Evolutionary conservation across 2,113 vertebrate genomes (phyloP).

Genomic region (Serinus canaria): DNA sequence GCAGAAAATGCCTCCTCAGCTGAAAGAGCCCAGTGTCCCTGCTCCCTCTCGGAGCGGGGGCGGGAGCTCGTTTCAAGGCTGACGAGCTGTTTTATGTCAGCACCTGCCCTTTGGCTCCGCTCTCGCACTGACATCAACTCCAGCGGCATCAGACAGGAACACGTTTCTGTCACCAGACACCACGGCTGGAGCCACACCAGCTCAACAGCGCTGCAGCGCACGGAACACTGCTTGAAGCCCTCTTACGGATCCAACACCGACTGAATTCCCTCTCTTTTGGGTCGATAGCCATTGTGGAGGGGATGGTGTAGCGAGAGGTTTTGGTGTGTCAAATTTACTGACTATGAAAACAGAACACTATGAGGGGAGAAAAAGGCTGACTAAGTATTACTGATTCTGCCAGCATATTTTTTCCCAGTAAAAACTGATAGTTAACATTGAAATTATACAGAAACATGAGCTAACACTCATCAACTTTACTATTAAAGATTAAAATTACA

Average conservation of each 20-base stretch:
- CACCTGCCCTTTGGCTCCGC: slow-evolving; percentile 8
- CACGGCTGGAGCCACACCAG: neutral
- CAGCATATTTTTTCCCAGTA: neutral
- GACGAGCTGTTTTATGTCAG: neutral
- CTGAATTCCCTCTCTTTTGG: neutral
- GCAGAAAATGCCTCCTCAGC: neutral
- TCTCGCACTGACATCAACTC: neutral
- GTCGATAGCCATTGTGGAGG: fast-evolving
- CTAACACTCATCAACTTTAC: neutral
- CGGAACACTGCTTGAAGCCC: fast-evolving
- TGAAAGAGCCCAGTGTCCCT: neutral
- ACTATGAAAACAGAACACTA: neutral
- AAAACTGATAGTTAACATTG: neutral
- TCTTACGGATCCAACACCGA: neutral
- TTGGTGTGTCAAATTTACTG: neutral
- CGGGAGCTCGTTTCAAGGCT: neutral
- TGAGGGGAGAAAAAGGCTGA: neutral
- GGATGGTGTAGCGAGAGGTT: neutral
- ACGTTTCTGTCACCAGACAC: slow-evolving; percentile 1
- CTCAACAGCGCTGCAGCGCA: neutral
- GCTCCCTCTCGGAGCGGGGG: neutral
- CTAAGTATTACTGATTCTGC: neutral
- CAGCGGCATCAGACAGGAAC: neutral
- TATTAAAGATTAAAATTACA: neutral
- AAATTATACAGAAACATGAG: neutral